These are phyloP conservation scores for Triops cancriformis DNA, from an alignment of 1,140 invertebrate genomes.

Conservation along the genomic window DNA sequence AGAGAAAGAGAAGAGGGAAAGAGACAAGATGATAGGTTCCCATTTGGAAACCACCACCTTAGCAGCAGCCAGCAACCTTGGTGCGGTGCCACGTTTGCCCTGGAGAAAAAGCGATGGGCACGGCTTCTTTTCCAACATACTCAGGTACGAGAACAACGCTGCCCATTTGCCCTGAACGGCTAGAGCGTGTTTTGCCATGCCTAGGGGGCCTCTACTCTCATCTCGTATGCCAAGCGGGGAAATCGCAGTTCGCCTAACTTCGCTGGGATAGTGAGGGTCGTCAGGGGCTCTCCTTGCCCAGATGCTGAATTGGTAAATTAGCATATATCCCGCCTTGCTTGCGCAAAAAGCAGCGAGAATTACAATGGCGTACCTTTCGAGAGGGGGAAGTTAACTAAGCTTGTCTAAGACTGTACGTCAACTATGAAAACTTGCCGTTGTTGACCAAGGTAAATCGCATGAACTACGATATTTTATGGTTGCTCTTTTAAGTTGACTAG, in stretches of 20 bases:
- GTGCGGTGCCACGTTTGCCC: background rate
- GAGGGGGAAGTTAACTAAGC: too few species aligned
- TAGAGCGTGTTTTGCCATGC: background rate
- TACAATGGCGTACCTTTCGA: too few species aligned
- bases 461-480: too few species aligned
- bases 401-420: too few species aligned
- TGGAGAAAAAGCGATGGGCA: background rate
- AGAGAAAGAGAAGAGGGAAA: background rate
- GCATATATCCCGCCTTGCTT: too few species aligned
- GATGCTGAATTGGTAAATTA: background rate
- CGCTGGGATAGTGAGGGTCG: background rate
- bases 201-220: background rate
- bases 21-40: background rate
- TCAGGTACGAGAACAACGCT: background rate
- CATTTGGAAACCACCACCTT: slow-evolving; percentile 4
- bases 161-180: too few species aligned
- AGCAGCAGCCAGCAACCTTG: background rate
- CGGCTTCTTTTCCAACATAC: background rate
- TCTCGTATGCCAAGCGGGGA: background rate
- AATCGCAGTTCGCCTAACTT: background rate
- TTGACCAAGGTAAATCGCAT: too few species aligned
- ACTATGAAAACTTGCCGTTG: too few species aligned
- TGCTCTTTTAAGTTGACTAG: too few species aligned
- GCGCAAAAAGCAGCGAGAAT: too few species aligned
- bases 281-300: background rate